These are phyloP conservation scores for Notarius quadriscutis DNA, from an alignment of 2,113 vertebrate genomes.

Conservation along the genomic window DNA sequence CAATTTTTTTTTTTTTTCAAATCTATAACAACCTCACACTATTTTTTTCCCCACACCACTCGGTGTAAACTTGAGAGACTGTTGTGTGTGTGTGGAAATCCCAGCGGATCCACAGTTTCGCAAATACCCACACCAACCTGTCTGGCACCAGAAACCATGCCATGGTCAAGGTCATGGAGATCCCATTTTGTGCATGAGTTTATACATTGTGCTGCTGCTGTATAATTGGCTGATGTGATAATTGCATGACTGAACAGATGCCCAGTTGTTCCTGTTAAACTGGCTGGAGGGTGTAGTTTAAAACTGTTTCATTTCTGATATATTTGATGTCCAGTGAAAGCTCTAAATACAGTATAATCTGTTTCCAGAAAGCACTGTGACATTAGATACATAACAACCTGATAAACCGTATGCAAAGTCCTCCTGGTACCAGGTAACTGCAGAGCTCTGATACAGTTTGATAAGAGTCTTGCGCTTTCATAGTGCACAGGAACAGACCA, in stretches of 20 bases:
- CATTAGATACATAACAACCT: neutral
- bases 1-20: too few relatives aligned
- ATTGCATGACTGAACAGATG: neutral
- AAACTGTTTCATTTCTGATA: neutral
- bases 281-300: neutral
- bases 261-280: neutral
- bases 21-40: too few relatives aligned
- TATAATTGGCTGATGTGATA: neutral
- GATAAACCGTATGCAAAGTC: neutral
- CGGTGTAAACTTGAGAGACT: too few relatives aligned
- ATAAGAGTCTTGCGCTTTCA: conserved; percentile 59
- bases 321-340: neutral
- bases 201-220: neutral
- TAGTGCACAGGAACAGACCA: conserved; percentile 38
- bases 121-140: neutral
- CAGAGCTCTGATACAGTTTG: conserved; percentile 27
- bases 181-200: neutral
- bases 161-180: neutral
- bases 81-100: neutral
- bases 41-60: neutral
- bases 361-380: neutral
- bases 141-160: neutral
- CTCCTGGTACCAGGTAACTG: conserved; percentile 23
- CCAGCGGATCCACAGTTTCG: neutral
- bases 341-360: neutral